A percentile compares a stretch with the other conserved stretches of the same genome.
Evolutionary conservation across 2,797 vertebrate species (phyloP).

Genomic region (Propithecus perrieri): DNA sequence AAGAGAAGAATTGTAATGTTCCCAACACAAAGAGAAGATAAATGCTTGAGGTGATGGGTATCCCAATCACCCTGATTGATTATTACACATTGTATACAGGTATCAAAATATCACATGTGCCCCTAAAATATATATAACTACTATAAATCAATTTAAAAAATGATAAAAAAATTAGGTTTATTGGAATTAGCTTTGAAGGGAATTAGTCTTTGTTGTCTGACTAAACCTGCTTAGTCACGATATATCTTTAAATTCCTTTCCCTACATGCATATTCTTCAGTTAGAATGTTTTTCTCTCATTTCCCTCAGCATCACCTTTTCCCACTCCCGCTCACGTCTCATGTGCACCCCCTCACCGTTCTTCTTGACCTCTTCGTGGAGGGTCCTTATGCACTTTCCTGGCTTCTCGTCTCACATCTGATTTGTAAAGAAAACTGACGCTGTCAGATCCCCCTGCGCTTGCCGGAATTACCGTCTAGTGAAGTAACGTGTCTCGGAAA

Average conservation of each 20-base stretch:
- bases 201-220: not conserved
- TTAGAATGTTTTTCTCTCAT: not conserved
- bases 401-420: not conserved
- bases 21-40: not conserved
- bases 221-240: not conserved
- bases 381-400: not conserved
- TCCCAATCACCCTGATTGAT: not conserved
- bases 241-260: not conserved
- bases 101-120: not conserved
- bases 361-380: not conserved
- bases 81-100: not conserved
- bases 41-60: not conserved
- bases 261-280: not conserved
- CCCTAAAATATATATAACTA: not conserved
- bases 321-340: not conserved
- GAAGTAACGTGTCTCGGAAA: not conserved
- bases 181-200: conserved; percentile 39
- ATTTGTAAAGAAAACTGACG: not conserved
- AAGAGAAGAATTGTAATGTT: not conserved
- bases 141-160: not conserved
- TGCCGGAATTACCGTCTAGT: not conserved
- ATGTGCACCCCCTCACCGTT: not conserved
- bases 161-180: not conserved
- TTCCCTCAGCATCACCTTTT: not conserved
- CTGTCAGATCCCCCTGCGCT: not conserved